phyloP scores from a whole-genome alignment of 2,113 vertebrate genomes.

The Hassar affinis region DNA sequence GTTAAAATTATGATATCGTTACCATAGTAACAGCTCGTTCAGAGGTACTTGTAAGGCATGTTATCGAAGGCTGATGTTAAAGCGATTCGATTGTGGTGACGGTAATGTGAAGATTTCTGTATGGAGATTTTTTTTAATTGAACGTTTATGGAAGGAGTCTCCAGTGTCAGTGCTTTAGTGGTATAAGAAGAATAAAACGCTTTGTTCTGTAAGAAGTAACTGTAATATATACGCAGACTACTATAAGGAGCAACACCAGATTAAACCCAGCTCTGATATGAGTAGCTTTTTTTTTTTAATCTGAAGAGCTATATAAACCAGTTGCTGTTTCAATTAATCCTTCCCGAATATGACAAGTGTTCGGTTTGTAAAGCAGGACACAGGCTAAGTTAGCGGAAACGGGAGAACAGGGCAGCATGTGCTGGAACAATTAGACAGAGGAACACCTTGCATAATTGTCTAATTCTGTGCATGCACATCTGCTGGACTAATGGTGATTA shows the following conservation, averaged over 20 bases:
- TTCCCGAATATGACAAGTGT: conserved; percentile 13
- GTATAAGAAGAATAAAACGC: not conserved
- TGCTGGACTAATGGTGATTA: conserved; percentile 45
- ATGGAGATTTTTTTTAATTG: not conserved
- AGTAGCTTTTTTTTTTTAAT: too few relatives aligned
- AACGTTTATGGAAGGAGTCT: not conserved
- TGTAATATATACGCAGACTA: too few relatives aligned
- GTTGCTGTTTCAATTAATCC: not conserved
- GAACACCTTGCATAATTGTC: conserved; percentile 50
- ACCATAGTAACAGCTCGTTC: too few relatives aligned
- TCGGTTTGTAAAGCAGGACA: not conserved
- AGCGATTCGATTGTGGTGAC: too few relatives aligned
- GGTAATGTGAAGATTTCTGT: not conserved
- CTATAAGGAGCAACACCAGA: too few relatives aligned
- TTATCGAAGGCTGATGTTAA: not conserved
- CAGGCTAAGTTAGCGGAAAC: not conserved
- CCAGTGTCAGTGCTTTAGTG: not conserved
- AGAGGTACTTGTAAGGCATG: not conserved
- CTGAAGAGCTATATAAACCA: too few relatives aligned
- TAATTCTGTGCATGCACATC: conserved; percentile 47
- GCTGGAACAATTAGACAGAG: conserved; percentile 43
- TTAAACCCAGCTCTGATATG: too few relatives aligned
- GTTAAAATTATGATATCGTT: too few relatives aligned
- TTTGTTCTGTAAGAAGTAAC: not conserved
- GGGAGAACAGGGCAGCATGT: conserved; percentile 25